Conservation (phyloP, 2,888 invertebrate species). For the Mythimna pallens region DNA sequence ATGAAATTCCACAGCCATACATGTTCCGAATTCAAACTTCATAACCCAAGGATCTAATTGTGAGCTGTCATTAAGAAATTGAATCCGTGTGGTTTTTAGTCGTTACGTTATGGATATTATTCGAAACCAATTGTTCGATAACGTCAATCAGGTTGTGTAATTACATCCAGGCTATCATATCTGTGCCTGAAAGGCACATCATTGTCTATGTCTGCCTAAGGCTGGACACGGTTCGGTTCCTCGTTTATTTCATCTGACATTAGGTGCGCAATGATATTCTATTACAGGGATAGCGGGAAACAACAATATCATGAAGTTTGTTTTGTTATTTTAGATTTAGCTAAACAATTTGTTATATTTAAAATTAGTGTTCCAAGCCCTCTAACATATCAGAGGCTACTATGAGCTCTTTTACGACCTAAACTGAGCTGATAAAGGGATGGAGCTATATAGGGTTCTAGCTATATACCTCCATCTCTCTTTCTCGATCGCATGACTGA, state of each 20-base stretch:
- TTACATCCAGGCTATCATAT: conserved; percentile 15
- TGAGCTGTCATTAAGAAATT: neutral
- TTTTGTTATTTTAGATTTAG: neutral
- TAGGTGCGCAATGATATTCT: neutral
- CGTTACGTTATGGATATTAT: neutral
- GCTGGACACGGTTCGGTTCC: neutral
- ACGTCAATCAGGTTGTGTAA: conserved; percentile 23
- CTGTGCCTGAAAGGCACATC: conserved; percentile 8
- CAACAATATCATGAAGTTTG: neutral
- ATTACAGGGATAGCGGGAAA: neutral
- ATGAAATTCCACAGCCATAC: neutral
- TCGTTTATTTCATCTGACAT: conserved; percentile 10
- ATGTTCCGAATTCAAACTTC: conserved; percentile 1
- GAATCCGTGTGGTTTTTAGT: neutral
- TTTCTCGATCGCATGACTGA: too few species aligned
- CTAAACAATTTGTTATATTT: too few species aligned
- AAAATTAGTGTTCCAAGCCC: too few species aligned
- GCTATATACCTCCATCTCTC: too few species aligned
- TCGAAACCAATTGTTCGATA: conserved; percentile 10
- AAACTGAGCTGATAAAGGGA: too few species aligned
- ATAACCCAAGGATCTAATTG: neutral
- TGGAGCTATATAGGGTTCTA: too few species aligned
- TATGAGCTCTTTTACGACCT: too few species aligned
- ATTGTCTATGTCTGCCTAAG: conserved; percentile 4
- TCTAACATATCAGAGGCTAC: too few species aligned